Evolutionary conservation across 2,888 invertebrate genomes (phyloP).

Genomic region (Opisthograptis luteolata): DNA sequence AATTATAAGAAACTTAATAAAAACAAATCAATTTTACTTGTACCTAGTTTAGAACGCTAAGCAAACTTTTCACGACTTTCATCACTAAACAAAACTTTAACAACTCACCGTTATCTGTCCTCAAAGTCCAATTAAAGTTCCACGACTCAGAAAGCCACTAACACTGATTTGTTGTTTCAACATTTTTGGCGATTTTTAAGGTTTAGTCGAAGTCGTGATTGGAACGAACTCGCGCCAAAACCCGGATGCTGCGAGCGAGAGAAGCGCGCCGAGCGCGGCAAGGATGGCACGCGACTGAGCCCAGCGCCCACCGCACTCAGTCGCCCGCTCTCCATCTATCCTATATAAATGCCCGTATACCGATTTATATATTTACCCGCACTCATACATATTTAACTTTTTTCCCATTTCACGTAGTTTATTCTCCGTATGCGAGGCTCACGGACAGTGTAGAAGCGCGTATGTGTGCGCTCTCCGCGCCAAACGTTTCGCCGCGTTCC

Average conservation of each 20-base stretch:
- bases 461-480: constrained; percentile 69
- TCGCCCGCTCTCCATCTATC: constrained; percentile 69
- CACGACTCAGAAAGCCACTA: constrained; percentile 23
- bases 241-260: constrained; percentile 31
- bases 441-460: constrained; percentile 54
- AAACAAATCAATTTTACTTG: not conserved
- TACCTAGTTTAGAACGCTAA: not conserved
- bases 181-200: constrained; percentile 10
- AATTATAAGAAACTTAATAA: not conserved
- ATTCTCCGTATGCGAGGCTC: constrained; percentile 75
- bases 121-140: constrained; percentile 33
- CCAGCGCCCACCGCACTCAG: constrained; percentile 44
- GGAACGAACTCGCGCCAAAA: constrained; percentile 48
- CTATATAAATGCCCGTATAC: constrained; percentile 81
- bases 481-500: constrained; percentile 49
- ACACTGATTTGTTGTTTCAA: constrained; percentile 21
- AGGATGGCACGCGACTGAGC: constrained; percentile 72
- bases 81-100: constrained; percentile 7
- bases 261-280: constrained; percentile 45
- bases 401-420: constrained; percentile 83
- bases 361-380: constrained; percentile 84
- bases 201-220: constrained; percentile 12
- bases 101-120: constrained; percentile 24
- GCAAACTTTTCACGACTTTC: not conserved
- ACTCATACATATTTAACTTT: constrained; percentile 85